These are phyloP conservation scores for Mallotus villosus DNA, from an alignment of 2,797 vertebrate genomes.

Conservation along the genomic window DNA sequence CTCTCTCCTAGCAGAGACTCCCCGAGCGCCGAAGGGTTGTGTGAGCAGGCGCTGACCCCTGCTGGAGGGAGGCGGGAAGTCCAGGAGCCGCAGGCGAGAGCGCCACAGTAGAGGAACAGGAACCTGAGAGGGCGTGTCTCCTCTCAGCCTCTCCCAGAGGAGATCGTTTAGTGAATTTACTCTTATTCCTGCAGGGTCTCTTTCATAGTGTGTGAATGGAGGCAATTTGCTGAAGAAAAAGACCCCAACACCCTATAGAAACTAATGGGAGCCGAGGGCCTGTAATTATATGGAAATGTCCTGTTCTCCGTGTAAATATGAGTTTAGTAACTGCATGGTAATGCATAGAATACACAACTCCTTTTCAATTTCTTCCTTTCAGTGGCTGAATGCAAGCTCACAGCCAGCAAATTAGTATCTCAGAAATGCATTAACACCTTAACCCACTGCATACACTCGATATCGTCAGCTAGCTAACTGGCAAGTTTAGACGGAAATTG, in stretches of 20 bases:
- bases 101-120: not conserved
- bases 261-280: not conserved
- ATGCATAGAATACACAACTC: not conserved
- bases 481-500: conserved; percentile 27
- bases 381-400: not conserved
- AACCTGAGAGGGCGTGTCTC: not conserved
- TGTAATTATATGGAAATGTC: not conserved
- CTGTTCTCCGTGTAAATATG: not conserved
- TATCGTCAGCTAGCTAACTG: conserved; percentile 30
- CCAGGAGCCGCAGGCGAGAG: not conserved
- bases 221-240: too few relatives aligned
- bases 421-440: conserved; percentile 23
- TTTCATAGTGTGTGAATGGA: too few relatives aligned
- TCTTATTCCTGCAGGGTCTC: too few relatives aligned
- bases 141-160: not conserved
- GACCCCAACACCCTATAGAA: not conserved
- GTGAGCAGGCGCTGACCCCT: conserved; percentile 49
- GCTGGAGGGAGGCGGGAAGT: conserved; percentile 33
- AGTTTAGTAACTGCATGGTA: not conserved
- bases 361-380: not conserved
- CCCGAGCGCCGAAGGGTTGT: not conserved
- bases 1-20: too few relatives aligned
- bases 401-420: not conserved
- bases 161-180: too few relatives aligned
- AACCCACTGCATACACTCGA: conserved; percentile 15